These are phyloP conservation scores for Coptodon rendalli DNA, from an alignment of 2,113 vertebrate species.

Conservation along the genomic window DNA sequence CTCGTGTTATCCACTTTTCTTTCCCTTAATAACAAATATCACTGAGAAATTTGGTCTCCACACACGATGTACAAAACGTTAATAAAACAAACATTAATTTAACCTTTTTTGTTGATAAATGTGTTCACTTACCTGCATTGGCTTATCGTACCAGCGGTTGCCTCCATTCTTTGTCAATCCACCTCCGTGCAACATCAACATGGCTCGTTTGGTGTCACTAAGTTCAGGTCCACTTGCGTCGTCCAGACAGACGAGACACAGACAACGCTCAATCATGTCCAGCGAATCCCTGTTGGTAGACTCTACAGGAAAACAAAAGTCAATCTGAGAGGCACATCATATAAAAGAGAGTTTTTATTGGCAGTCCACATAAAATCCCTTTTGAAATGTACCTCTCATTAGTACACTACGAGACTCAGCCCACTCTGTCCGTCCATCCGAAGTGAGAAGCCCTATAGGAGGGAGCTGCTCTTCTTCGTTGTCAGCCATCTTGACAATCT, in stretches of 20 bases:
- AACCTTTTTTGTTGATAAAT: background rate
- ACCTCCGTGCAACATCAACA: slow-evolving; percentile 87
- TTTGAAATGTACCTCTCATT: slow-evolving; percentile 78
- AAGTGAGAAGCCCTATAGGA: slow-evolving; percentile 89
- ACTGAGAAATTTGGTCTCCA: background rate
- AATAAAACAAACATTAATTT: background rate
- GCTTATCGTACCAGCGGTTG: slow-evolving; percentile 98
- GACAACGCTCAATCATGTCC: slow-evolving; percentile 91
- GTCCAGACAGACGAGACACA: slow-evolving; percentile 92
- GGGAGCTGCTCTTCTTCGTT: slow-evolving; percentile 82
- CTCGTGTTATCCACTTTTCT: background rate
- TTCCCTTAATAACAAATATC: background rate
- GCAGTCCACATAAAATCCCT: background rate
- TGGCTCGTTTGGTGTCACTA: slow-evolving; percentile 75
- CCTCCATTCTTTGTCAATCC: slow-evolving; percentile 79
- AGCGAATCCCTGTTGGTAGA: slow-evolving; percentile 95
- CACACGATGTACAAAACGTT: background rate
- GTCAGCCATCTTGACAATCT: slow-evolving; percentile 89
- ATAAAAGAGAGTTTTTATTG: background rate
- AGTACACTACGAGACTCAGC: slow-evolving; percentile 82
- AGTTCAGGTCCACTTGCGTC: slow-evolving; percentile 67
- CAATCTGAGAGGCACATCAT: background rate
- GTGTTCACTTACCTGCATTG: slow-evolving; percentile 83
- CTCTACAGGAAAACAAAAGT: slow-evolving; percentile 65
- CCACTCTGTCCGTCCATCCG: slow-evolving; percentile 89